Base-by-base conservation (phyloP, 2,797 vertebrate genomes). In the Sebastes minor region DNA sequence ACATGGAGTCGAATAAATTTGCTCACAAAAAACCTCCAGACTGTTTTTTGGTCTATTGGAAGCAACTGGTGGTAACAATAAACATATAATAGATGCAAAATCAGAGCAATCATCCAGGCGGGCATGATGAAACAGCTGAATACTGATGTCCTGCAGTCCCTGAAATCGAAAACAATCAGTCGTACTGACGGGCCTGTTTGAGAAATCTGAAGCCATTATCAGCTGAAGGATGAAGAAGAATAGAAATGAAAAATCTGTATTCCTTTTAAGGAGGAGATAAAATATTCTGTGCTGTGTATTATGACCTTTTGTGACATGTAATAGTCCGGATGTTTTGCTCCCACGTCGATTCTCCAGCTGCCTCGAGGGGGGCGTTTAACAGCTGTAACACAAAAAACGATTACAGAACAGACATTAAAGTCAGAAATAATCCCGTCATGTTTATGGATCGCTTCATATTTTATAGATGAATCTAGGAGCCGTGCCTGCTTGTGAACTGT, bases 401-500 rank as follows among this genome's bases (percentile, higher is more conserved):
- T 71, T 71, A 69, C 25, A 80, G 32, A 77, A 60, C 63, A 71
- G 76, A 53, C 28, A 33, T 68, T 42, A 25, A 25, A 53, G 68
- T 73, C 73, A 66, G 67, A 80, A 80, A 71, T 72, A 81, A 82
- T 73, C 77, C 25, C 33, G 70, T 76, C 76, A 78, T 86, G 78
- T 89, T 87, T 78, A 84, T 83, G 69, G 81, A 88, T 86, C 30
- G 57, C 32, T 72, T 86, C 52, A 76, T 86, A 55, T 79, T 71
- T 32, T 12, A 9, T 22, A 7, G 35, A 79, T 83, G 33, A 75
- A 74, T 78, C 28, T 30, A 25, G 69, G 46, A n/a, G 27, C 38
- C 10, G 62, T 20, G 64, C 8, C 42, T 59, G 76, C 73, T 49
- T 32, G n/a, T 78, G 84, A 88, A 88, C 82, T 59, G 38, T 69